Evolutionary conservation across 2,888 invertebrate genomes (phyloP).

Genomic region (Idaea biselata): DNA sequence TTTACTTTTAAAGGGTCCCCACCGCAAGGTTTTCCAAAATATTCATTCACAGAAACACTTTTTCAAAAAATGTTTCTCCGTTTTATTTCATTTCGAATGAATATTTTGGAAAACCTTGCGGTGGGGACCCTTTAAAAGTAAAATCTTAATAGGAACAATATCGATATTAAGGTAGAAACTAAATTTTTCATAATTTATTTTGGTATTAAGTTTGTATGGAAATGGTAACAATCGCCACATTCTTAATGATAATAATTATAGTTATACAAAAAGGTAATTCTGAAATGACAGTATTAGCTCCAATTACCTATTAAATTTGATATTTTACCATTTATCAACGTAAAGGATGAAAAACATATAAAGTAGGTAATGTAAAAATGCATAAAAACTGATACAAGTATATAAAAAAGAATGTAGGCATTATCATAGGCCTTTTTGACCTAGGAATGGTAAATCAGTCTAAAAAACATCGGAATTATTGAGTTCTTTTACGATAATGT

Average conservation of each 20-base stretch:
- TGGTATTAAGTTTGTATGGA: no score
- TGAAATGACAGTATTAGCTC: background rate
- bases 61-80: no score
- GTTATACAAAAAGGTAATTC: background rate
- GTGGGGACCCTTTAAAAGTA: no score
- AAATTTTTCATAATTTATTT: no score
- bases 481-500: background rate
- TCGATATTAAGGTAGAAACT: no score
- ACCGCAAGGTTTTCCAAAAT: no score
- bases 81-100: no score
- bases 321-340: background rate
- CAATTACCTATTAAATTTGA: background rate
- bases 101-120: no score
- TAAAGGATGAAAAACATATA: background rate
- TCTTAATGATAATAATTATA: background rate
- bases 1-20: no score
- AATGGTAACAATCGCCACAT: no score
- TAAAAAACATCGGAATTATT: slow-evolving; percentile 10
- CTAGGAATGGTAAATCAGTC: slow-evolving; percentile 33
- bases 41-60: no score
- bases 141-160: no score
- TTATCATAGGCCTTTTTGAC: slow-evolving; percentile 21
- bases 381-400: slow-evolving; percentile 1
- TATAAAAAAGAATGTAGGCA: slow-evolving; percentile 10
- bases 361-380: background rate